Percentiles rank a stretch among this genome's conserved stretches.
phyloP scores from a whole-genome alignment of 2,888 invertebrate species.

The Drosophila kokeensis region DNA sequence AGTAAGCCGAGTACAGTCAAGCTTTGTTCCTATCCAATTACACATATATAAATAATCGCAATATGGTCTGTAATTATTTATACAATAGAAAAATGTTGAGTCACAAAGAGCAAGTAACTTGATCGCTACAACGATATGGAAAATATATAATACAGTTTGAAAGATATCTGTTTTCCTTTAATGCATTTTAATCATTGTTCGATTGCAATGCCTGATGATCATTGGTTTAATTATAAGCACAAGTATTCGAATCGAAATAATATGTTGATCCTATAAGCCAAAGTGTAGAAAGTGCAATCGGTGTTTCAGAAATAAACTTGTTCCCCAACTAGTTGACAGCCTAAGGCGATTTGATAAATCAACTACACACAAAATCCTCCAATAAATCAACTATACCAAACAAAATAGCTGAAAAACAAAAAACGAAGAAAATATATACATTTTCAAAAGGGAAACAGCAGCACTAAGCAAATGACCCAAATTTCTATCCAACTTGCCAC shows the following conservation, averaged over 20 bases:
- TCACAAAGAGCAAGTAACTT: conserved; percentile 35
- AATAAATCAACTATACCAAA: conserved; percentile 65
- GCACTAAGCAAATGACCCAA: conserved; percentile 66
- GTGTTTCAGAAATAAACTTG: conserved; percentile 56
- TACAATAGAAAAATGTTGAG: conserved; percentile 31
- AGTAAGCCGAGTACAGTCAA: conserved; percentile 1
- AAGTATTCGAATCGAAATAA: conserved; percentile 25
- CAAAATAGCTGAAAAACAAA: conserved; percentile 3
- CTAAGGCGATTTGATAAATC: conserved; percentile 68
- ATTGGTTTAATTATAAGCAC: conserved; percentile 2
- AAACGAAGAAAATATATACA: conserved; percentile 21
- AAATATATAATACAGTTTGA: neutral
- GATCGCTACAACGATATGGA: conserved; percentile 15
- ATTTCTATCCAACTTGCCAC: conserved; percentile 50
- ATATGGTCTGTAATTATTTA: conserved; percentile 43
- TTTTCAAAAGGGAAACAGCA: conserved; percentile 28
- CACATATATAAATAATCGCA: conserved; percentile 20
- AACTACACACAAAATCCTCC: conserved; percentile 60
- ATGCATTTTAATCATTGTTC: neutral
- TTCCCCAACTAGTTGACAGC: conserved; percentile 26
- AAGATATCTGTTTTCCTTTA: neutral
- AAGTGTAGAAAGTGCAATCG: conserved; percentile 13
- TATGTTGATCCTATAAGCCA: neutral
- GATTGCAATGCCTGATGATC: neutral
- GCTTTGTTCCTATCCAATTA: conserved; percentile 2